Evolutionary conservation across 2,797 vertebrate species (phyloP), one percentile per base, ranked within the genome.

Genomic region (Pagetopsis macropterus): DNA sequence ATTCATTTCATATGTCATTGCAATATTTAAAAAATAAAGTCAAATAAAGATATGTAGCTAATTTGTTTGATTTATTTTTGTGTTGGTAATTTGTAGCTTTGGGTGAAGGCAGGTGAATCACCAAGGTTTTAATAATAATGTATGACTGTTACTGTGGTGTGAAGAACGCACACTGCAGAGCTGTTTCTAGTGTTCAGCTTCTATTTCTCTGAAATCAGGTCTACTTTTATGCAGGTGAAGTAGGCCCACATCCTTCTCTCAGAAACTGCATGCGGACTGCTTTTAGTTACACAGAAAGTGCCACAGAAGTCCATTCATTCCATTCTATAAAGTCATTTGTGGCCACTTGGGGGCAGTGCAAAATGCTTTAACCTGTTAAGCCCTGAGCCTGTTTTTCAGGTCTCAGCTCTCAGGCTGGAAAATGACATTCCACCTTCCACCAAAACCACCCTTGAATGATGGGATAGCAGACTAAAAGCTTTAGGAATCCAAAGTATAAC

Each of bases 21-120:
- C 33, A 37, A 37, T 37, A 37, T 37, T 37, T 37, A 9, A 37
- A 27, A 37, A 37, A 37, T 37, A 37, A 37, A 37, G 33, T 37
- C 6, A 37, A 37, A 37, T 7, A 8, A 37, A 37, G 27, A 37
- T 37, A 37, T 37, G 33, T 37, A 37, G 33, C 6, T 2, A 37
- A 37, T 37, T 37, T 2, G 6, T 37, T 37, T 9, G 33, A 37
- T 9, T 37, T 37, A 0, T 37, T 37, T 37, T 37, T 37, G 33
- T 9, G 33, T 33, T 37, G 17, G 33, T 37, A 10, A 33, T 70
- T 37, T 44, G 23, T 43, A n/a, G 17, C 6, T 74, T 58, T 33
- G 45, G 43, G 46, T 59, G 51, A 72, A 69, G 45, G 60, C 3
- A 16, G n/a, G 23, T 76, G 75, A 80, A 69, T 87, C 58, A 56